Base-by-base conservation (phyloP, 2,888 invertebrate species). In the Eupsilia transversa region DNA sequence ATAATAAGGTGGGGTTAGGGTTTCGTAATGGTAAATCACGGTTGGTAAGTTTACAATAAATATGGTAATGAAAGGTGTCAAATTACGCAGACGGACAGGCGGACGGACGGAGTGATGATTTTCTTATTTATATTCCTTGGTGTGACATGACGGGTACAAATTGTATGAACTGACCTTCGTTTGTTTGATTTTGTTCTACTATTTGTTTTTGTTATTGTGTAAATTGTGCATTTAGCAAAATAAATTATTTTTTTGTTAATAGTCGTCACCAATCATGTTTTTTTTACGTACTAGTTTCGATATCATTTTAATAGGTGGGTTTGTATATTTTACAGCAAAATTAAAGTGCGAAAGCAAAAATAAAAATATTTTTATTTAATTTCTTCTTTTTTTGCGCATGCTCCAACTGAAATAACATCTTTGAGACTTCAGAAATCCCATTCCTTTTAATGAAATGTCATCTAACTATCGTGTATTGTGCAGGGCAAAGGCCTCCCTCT, bases 41-140 rank as follows among this genome's bases (percentile, higher is more conserved):
- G 66, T 73, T 87, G 70, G 88, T 88, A 71, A 88, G 88, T 92
- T 89, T 87, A 94, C 93, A 94, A 96, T 95, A 95, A 95, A 95
- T 95, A 96, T 96, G 95, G 95, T 95, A 96, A 95, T 96, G 95
- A 94, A 94, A 95, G 94, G 95, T 95, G 95, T 95, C 95, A 96
- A 95, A 95, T 95, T 95, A 95, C 94, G 91, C 91, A 90, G 92
- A 92, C 82, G 91, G 93, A 92, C 93, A 89, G 92, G 91, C 91
- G 87, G 91, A 91, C 92, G 83, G 94, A 90, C 93, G 86, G 92
- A 82, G 85, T 85, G 85, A 93, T 94, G 94, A 94, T 94, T 94
- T 94, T 94, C 93, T 93, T 94, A 93, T 94, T 93, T 94, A 90
- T 87, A 88, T 89, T 88, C 86, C 68, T 72, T 76, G 52, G 72